A percentile compares a stretch with the other conserved stretches of the same genome.
Evolutionary conservation across 2,113 vertebrate genomes (phyloP).

Genomic region (Channa argus): DNA sequence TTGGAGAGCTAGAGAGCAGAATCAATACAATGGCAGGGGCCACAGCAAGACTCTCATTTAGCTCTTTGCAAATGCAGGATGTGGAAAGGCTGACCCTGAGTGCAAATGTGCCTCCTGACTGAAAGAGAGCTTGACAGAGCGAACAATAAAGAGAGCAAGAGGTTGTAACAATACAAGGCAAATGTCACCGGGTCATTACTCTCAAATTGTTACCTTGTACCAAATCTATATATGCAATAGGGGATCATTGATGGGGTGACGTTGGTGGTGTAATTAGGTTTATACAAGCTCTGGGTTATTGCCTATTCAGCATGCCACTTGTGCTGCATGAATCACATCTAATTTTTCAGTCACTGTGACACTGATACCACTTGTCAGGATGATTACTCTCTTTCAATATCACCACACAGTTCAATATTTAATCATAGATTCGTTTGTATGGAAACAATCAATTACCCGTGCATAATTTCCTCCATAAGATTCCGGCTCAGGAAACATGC

Average conservation of each 20-base stretch:
- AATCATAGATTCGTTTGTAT: constrained; percentile 45
- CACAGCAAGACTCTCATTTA: constrained; percentile 67
- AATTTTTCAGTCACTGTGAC: constrained; percentile 44
- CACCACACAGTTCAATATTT: constrained; percentile 48
- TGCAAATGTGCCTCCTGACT: constrained; percentile 47
- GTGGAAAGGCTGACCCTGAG: constrained; percentile 57
- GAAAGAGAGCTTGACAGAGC: constrained; percentile 35
- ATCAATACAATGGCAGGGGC: constrained; percentile 71
- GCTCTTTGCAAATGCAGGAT: constrained; percentile 62
- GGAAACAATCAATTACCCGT: constrained; percentile 48
- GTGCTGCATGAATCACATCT: constrained; percentile 53
- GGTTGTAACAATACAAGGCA: constrained; percentile 58
- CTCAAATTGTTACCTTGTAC: constrained; percentile 60
- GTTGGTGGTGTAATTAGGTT: constrained; percentile 73
- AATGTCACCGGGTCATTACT: constrained; percentile 68
- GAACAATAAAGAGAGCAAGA: constrained; percentile 38
- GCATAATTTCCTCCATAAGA: constrained; percentile 9
- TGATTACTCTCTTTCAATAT: constrained; percentile 55
- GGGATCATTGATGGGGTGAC: constrained; percentile 49
- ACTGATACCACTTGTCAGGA: constrained; percentile 34
- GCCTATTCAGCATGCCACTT: constrained; percentile 57
- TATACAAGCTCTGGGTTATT: constrained; percentile 61
- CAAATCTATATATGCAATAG: constrained; percentile 70
- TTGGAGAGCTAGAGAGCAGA: constrained; percentile 58
- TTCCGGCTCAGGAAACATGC: neutral